A percentile compares a stretch with the other conserved stretches of the same genome.
Evolutionary conservation across 2,113 vertebrate species (phyloP).

Genomic region (Anolis sagrei): DNA sequence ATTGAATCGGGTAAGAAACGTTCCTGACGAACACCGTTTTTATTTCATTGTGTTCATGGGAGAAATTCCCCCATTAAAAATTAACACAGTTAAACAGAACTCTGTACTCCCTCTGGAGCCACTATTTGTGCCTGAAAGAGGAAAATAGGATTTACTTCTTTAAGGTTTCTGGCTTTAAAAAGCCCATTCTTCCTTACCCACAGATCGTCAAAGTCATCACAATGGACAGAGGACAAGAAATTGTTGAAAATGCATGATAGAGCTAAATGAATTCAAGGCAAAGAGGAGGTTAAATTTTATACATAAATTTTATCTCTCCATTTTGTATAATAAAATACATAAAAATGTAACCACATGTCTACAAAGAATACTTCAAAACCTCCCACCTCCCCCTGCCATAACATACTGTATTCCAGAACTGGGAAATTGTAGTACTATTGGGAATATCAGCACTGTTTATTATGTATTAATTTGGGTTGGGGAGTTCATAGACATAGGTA

Average conservation of each 20-base stretch:
- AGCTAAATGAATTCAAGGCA: not conserved
- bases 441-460: not conserved
- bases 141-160: constrained; percentile 29
- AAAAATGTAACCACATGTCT: constrained; percentile 10
- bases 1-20: not conserved
- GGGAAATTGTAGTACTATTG: constrained; percentile 24
- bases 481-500: not conserved
- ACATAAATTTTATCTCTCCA: constrained; percentile 19
- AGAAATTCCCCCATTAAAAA: constrained; percentile 43
- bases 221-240: not conserved
- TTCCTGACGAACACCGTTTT: constrained; percentile 10
- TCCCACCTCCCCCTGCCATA: not conserved
- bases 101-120: not conserved
- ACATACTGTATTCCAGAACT: not conserved
- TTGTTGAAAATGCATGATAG: constrained; percentile 12
- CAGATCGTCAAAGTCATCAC: not conserved
- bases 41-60: not conserved
- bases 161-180: constrained; percentile 7
- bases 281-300: constrained; percentile 6
- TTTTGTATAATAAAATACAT: constrained; percentile 35
- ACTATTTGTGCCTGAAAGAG: not conserved
- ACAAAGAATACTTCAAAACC: constrained; percentile 20
- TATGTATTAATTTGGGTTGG: constrained; percentile 29
- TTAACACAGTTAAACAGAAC: not conserved
- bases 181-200: not conserved